phyloP scores from a whole-genome alignment of 2,888 invertebrate species.

The Linnaemya tessellans region DNA sequence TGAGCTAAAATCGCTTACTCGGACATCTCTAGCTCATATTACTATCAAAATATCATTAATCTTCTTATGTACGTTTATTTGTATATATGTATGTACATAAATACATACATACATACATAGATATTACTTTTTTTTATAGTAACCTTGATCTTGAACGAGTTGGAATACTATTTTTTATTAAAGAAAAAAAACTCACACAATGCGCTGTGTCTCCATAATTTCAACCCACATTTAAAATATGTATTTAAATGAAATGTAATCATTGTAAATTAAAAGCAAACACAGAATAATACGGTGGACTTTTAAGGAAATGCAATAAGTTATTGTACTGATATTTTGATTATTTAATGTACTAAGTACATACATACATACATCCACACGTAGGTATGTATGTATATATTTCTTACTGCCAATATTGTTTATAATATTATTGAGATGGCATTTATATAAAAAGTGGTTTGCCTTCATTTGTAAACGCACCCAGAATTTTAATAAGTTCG shows the following conservation, averaged over 20 bases:
- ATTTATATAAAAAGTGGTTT: slow-evolving; percentile 49
- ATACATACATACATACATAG: too few species aligned
- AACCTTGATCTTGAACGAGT: slow-evolving; percentile 1
- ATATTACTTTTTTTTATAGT: not conserved
- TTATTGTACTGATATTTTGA: slow-evolving; percentile 11
- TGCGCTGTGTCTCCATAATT: not conserved
- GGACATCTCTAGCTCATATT: too few species aligned
- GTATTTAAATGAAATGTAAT: not conserved
- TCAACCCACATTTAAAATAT: not conserved
- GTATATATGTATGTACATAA: too few species aligned
- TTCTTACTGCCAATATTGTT: not conserved
- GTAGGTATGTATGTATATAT: too few species aligned
- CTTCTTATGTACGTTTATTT: too few species aligned
- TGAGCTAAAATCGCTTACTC: too few species aligned
- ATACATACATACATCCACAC: too few species aligned
- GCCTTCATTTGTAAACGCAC: slow-evolving; percentile 47
- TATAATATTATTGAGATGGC: slow-evolving; percentile 4
- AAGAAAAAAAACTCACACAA: not conserved
- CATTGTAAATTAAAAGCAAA: not conserved
- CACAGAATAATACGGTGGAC: slow-evolving; percentile 34
- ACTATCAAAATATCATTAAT: too few species aligned
- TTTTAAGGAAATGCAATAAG: slow-evolving; percentile 58
- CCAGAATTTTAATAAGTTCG: slow-evolving; percentile 49
- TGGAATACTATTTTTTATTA: not conserved
- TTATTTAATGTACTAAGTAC: not conserved